Evolutionary conservation across 2,888 invertebrate genomes (phyloP).

Genomic region (Eupithecia pulchellata): DNA sequence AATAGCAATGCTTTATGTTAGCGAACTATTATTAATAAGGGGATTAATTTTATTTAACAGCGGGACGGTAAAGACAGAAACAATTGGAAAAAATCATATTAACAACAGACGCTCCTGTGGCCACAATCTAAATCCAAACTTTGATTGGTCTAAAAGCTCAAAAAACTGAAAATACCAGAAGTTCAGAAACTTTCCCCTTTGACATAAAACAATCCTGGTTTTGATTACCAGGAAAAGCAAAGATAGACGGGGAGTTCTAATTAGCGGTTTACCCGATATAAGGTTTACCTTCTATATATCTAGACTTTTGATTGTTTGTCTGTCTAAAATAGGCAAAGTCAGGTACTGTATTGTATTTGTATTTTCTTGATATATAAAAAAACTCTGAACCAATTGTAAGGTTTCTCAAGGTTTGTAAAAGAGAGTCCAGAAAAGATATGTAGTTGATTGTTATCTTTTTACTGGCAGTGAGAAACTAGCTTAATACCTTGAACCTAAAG

Average conservation of each 20-base stretch:
- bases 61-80: no score
- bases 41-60: not conserved
- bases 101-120: not conserved
- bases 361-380: no score
- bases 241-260: not conserved
- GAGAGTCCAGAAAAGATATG: no score
- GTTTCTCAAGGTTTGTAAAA: no score
- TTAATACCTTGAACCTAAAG: constrained; percentile 42
- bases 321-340: not conserved
- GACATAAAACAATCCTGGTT: not conserved
- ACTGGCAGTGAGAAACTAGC: not conserved
- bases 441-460: no score
- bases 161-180: no score
- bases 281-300: not conserved
- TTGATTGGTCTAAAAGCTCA: not conserved
- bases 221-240: not conserved
- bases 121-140: not conserved
- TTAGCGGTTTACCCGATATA: not conserved
- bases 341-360: no score
- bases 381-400: no score
- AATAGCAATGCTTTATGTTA: no score
- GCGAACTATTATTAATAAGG: no score
- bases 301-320: not conserved
- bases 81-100: not conserved
- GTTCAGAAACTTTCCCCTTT: not conserved